Conservation (phyloP, 1,140 invertebrate genomes). For the Nebria ingens region DNA sequence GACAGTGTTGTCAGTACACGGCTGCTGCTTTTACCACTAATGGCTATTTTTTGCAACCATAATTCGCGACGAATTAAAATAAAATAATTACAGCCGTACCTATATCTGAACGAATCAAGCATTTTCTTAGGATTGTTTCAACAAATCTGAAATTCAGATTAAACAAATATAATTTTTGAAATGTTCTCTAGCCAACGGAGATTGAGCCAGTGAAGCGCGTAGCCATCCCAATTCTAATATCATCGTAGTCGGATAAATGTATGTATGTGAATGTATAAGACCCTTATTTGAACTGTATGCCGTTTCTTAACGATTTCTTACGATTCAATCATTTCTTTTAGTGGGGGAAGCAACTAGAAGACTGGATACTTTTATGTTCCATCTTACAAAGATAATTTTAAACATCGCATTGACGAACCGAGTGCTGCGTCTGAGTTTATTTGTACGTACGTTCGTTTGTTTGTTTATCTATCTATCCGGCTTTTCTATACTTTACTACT, state of each 20-base stretch:
- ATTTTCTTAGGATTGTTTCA: neutral
- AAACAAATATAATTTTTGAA: slow-evolving; percentile 26
- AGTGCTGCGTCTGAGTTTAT: too few species aligned
- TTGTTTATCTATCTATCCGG: too few species aligned
- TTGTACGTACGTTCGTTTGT: too few species aligned
- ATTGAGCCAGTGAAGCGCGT: neutral
- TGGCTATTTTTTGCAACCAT: too few species aligned
- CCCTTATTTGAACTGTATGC: slow-evolving; percentile 2
- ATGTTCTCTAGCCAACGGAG: neutral
- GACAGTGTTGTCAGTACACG: neutral
- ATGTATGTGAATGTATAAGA: neutral
- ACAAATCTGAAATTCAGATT: slow-evolving; percentile 25
- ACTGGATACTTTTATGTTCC: neutral
- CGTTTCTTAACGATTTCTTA: neutral
- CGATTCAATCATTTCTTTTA: slow-evolving; percentile 8
- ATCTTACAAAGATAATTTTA: neutral
- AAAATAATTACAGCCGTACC: too few species aligned
- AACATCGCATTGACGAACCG: neutral
- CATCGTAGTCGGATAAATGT: neutral
- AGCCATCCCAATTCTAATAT: neutral
- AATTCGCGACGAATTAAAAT: too few species aligned
- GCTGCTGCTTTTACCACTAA: too few species aligned
- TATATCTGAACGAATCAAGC: neutral
- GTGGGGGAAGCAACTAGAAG: neutral
- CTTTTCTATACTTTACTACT: too few species aligned